Evolutionary conservation across 2,888 invertebrate genomes (phyloP), one percentile per base, ranked within the genome.

Genomic region (Pemphredon lugubris): DNA sequence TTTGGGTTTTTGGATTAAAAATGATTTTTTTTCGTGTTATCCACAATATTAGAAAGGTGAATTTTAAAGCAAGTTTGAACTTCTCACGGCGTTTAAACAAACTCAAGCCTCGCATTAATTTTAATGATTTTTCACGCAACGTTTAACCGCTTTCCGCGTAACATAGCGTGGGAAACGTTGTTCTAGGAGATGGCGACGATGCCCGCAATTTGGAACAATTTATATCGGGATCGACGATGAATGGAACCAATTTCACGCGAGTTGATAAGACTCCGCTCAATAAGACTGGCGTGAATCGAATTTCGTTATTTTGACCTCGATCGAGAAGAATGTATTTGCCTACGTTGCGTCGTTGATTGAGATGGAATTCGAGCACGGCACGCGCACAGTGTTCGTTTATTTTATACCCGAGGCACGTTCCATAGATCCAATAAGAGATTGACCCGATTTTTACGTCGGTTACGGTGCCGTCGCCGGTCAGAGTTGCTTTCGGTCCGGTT

Each of bases 371-470:
- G 63, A 51, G 54, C 44, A 47, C 44, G 39, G 14, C 40, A 23
- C 50, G 44, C 63, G 64, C 64, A 20, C 55, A 20, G 40, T 54
- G 59, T 57, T 60, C 70, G 59, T 73, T 77, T 64, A 69, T 81
- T 84, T 79, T 72, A 79, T 73, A 84, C 73, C 71, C 79, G 23
- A 48, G 77, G 76, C 84, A 86, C 85, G 83, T 86, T 83, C 79
- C 70, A 79, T 77, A 81, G 83, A 77, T 82, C 78, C 81, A 83
- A 79, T 82, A 81, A 73, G 82, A 81, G 84, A 86, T 84, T 84
- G 86, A 86, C 86, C 86, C 82, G 84, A 81, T 86, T 86, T 81
- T 77, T 76, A 79, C 75, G 69, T 75, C 79, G 72, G 60, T 72
- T 55, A 55, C 44, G 18, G 13, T 21, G 39, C 21, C 18, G n/a